Evolutionary conservation across 1,140 invertebrate species (phyloP).

Genomic region (Drosophila parabipectinata): DNA sequence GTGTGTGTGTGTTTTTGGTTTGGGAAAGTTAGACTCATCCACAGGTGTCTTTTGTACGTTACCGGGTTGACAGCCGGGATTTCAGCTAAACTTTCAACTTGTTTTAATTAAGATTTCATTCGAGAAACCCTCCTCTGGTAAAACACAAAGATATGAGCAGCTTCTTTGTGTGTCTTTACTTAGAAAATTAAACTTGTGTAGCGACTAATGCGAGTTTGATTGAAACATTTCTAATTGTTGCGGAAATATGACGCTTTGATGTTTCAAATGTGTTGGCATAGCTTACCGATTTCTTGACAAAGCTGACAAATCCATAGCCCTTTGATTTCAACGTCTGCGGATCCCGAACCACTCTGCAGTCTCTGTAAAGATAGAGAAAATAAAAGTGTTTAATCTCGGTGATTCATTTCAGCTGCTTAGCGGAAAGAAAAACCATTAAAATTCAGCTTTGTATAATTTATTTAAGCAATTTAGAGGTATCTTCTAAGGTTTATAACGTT

Average conservation of each 20-base stretch:
- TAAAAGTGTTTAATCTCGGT: slow-evolving; percentile 25
- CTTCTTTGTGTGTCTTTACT: slow-evolving; percentile 29
- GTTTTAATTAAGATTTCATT: slow-evolving; percentile 64
- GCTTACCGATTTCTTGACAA: slow-evolving; percentile 98
- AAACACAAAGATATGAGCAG: slow-evolving; percentile 26
- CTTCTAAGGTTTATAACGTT: slow-evolving; percentile 30
- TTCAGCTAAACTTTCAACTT: slow-evolving; percentile 36
- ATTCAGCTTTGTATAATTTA: slow-evolving; percentile 30
- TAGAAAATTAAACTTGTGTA: slow-evolving; percentile 58
- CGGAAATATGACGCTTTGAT: slow-evolving; percentile 36
- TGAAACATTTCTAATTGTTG: slow-evolving; percentile 59
- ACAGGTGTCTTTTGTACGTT: slow-evolving; percentile 65
- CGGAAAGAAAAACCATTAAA: slow-evolving; percentile 33
- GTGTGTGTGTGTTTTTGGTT: not conserved
- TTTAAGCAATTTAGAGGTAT: slow-evolving; percentile 44
- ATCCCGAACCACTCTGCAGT: slow-evolving; percentile 99
- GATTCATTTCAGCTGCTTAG: slow-evolving; percentile 4
- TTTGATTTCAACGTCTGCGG: slow-evolving; percentile 99
- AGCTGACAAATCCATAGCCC: slow-evolving; percentile 99
- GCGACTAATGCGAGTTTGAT: slow-evolving; percentile 48
- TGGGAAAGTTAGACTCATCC: slow-evolving; percentile 16
- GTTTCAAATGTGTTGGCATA: slow-evolving; percentile 18
- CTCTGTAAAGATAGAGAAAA: slow-evolving; percentile 87
- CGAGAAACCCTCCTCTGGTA: slow-evolving; percentile 2
- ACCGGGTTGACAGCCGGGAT: slow-evolving; percentile 25